Base-by-base conservation (phyloP, 2,113 vertebrate species). In the Burhinus bistriatus region DNA sequence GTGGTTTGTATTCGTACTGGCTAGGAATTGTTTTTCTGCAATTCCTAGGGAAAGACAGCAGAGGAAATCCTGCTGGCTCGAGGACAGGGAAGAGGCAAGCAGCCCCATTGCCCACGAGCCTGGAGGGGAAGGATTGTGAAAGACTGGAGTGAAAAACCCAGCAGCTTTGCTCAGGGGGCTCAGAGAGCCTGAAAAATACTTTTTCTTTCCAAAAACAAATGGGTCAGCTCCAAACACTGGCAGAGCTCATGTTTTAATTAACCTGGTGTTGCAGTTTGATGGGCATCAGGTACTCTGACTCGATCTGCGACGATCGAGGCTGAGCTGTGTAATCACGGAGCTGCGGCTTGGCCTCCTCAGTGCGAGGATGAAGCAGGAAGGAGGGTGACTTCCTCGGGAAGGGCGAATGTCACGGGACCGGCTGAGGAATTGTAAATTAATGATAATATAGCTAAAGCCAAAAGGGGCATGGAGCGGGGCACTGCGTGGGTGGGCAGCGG, bases 231-330 rank as follows among this genome's bases (percentile, higher is more conserved):
- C 55, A 20, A 12, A 5, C 14, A 0, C 13, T 7, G 66, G 38
- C 72, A 44, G 22, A 11, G 15, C 15, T 30, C 4, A 11, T 5
- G 20, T 16, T 47, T 57, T 7, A 11, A 21, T 32, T 9, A 9
- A 51, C 5, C 38, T 7, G 20, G 51, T 27, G 32, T 5, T 32
- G 73, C 55, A 21, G 32, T 9, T 3, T 17, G 45, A 25, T 1
- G 4, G 51, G 27, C 11, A 7, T 5, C 0, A 7, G 51, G 42
- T 3, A 14, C 11, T 2, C 19, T 3, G 30, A 25, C 30, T 13
- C 84, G 64, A 23, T 25, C 32, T 5, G 2, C 0, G 2, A 9
- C 1, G 4, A 4, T 9, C 21, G 3, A 19, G 72, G 54, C n/a
- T 9, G 29, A 51, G 27, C 58, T 30, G 58, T 11, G 44, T 11